These are phyloP conservation scores for Rousettus leschenaultii DNA, from an alignment of 2,113 vertebrate genomes.

Conservation along the genomic window DNA sequence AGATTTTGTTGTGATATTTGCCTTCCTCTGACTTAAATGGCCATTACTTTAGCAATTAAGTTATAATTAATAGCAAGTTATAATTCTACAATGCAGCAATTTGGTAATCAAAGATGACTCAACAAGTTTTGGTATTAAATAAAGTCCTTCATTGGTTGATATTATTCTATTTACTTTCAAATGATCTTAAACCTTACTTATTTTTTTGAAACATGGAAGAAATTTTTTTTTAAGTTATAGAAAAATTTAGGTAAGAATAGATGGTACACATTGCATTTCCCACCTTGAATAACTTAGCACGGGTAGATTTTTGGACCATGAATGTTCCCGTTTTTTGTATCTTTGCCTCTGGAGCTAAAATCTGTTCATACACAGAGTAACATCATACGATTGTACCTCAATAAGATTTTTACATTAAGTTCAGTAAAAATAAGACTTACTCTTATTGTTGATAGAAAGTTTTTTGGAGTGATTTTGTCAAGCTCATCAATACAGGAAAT, in stretches of 20 bases:
- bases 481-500: not conserved
- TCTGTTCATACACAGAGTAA: not conserved
- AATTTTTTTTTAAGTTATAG: not conserved
- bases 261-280: not conserved
- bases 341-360: not conserved
- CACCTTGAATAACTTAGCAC: not conserved
- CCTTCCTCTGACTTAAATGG: not conserved
- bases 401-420: not conserved
- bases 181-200: not conserved
- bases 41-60: not conserved
- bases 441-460: not conserved
- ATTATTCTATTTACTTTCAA: not conserved
- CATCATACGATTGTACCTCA: not conserved
- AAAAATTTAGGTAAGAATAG: not conserved
- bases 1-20: not conserved
- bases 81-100: not conserved
- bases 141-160: not conserved
- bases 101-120: not conserved
- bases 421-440: not conserved
- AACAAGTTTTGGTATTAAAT: not conserved
- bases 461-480: not conserved
- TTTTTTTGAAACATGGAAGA: not conserved
- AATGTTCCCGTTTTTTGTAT: not conserved
- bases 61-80: not conserved
- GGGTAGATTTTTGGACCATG: not conserved